A percentile compares a stretch with the other conserved stretches of the same genome.
Conservation (phyloP, 2,888 invertebrate genomes). For the Rhagium mordax region DNA sequence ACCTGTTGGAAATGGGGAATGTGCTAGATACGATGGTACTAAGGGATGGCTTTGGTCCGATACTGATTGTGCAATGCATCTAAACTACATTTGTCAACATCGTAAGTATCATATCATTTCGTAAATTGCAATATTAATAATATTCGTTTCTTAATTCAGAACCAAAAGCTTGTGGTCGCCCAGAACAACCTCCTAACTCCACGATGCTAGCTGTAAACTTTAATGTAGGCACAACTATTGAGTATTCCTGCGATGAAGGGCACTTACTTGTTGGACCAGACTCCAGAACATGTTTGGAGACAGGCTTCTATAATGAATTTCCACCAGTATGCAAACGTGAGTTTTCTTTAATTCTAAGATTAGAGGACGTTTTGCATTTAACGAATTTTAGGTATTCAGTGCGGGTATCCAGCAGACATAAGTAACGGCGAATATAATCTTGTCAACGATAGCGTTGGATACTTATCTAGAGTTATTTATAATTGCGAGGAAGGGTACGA, state of each 20-base stretch:
- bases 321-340: constrained; percentile 95
- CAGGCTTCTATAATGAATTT: constrained; percentile 94
- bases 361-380: background rate
- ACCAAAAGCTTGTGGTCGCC: constrained; percentile 91
- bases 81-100: constrained; percentile 95
- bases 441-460: constrained; percentile 89
- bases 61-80: constrained; percentile 86
- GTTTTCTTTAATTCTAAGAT: constrained; percentile 57
- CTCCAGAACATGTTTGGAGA: constrained; percentile 87
- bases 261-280: constrained; percentile 90
- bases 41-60: constrained; percentile 97
- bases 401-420: constrained; percentile 91
- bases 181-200: constrained; percentile 94
- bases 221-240: constrained; percentile 86
- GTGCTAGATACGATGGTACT: constrained; percentile 92
- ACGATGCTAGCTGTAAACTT: constrained; percentile 85
- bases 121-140: no score
- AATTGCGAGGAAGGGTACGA: constrained; percentile 87
- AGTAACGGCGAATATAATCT: constrained; percentile 85
- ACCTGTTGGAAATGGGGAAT: constrained; percentile 87
- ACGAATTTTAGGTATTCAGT: constrained; percentile 82
- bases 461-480: constrained; percentile 89
- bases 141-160: constrained; percentile 77
- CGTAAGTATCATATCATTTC: constrained; percentile 80
- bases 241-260: constrained; percentile 89